Conservation (phyloP, 2,797 vertebrate species). For the Propithecus deckenii region DNA sequence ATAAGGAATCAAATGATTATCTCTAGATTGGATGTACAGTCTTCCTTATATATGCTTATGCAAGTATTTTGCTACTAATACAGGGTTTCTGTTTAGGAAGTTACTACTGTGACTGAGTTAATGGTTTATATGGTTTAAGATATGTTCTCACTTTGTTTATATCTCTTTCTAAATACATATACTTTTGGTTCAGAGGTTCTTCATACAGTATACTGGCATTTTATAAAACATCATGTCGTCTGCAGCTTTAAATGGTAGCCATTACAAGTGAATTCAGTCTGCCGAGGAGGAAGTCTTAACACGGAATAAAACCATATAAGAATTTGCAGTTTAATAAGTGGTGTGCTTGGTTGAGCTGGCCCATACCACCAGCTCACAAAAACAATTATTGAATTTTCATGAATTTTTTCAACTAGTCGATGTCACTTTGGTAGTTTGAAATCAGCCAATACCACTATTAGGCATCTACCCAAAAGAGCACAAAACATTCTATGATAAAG, state of each 20-base stretch:
- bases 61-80: slow-evolving; percentile 29
- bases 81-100: slow-evolving; percentile 47
- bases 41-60: not conserved
- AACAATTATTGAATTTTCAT: slow-evolving; percentile 29
- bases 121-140: slow-evolving; percentile 23
- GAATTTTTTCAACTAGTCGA: not conserved
- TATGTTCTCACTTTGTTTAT: slow-evolving; percentile 24
- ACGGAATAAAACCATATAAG: not conserved
- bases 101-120: not conserved
- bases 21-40: not conserved
- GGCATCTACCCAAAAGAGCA: too few relatives aligned
- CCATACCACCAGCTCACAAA: not conserved
- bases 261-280: slow-evolving; percentile 10
- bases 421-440: slow-evolving; percentile 24
- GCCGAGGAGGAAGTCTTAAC: not conserved
- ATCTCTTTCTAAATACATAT: slow-evolving; percentile 24
- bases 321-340: not conserved
- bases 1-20: not conserved
- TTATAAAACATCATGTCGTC: slow-evolving; percentile 19
- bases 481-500: too few relatives aligned
- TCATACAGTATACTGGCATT: not conserved
- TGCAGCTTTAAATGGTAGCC: slow-evolving; percentile 10
- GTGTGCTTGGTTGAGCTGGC: not conserved
- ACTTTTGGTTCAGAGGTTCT: slow-evolving; percentile 32
- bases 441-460: not conserved